A percentile compares a stretch with the other conserved stretches of the same genome.
Evolutionary conservation across 2,888 invertebrate genomes (phyloP).

Genomic region (Nectonema munidae): DNA sequence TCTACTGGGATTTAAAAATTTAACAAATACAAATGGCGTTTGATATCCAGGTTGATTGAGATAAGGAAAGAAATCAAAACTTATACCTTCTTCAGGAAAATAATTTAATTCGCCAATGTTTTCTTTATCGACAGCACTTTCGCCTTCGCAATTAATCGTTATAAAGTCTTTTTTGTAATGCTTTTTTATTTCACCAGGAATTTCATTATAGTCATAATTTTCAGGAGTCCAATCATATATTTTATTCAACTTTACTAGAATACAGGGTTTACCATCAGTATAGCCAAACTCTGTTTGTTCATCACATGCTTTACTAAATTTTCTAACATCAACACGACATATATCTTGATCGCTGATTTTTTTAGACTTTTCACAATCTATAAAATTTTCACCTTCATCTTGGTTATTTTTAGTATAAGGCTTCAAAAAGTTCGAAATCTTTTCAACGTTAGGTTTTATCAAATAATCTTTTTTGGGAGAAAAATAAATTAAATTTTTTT

Average conservation of each 20-base stretch:
- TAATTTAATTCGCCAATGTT: slow-evolving; percentile 23
- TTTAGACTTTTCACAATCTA: not conserved
- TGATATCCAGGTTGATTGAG: slow-evolving; percentile 25
- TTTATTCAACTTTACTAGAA: not conserved
- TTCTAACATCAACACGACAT: slow-evolving; percentile 9
- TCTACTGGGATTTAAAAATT: slow-evolving; percentile 22
- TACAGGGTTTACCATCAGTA: slow-evolving; percentile 1
- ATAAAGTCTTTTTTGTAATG: not conserved
- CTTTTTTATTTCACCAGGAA: not conserved
- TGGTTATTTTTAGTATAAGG: not conserved
- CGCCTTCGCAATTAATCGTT: slow-evolving; percentile 1
- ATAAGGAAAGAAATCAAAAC: slow-evolving; percentile 25
- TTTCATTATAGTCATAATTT: not conserved
- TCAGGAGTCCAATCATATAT: slow-evolving; percentile 9
- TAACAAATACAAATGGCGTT: slow-evolving; percentile 25
- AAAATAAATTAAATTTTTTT: slow-evolving; percentile 10
- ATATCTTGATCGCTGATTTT: not conserved
- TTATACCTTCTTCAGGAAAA: slow-evolving; percentile 23
- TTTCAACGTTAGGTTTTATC: not conserved
- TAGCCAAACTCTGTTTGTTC: not conserved
- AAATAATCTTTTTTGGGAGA: not conserved
- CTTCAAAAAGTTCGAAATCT: not conserved
- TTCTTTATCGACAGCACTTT: slow-evolving; percentile 22
- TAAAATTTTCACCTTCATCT: not conserved
- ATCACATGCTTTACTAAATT: not conserved